Evolutionary conservation across 2,888 invertebrate genomes (phyloP), one percentile per base, ranked within the genome.

Genomic region (Silvanus unidentatus): DNA sequence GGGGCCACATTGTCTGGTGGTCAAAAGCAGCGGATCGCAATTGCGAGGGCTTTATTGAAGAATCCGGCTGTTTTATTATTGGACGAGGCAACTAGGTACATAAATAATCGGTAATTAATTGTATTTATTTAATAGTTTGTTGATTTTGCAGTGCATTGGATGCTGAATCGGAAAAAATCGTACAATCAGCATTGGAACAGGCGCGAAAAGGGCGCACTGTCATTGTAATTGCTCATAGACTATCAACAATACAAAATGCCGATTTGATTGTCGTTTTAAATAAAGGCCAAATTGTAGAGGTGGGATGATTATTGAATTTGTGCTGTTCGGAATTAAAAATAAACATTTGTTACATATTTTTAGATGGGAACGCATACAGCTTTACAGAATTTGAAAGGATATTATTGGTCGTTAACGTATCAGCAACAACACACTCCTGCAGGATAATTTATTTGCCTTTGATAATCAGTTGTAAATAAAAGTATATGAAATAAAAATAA

Each of bases 1-100:
- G 95, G 95, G 1, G 81, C 85, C 42, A 85, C 94, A n/a, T 77
- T 97, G 29, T 93, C 93, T 38, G 96, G 97, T 0, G 97, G 97
- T 0, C 96, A 96, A 71, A 89, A 94, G 55, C 96, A 97, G 67
- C 75, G 97, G 53, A 87, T 97, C 49, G 96, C 96, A 1, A 96
- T 98, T 50, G 97, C 97, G 0, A 74, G 97, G 44, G 97, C 97
- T 0, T 77, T 97, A 34, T 73, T 98, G 1, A 97, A 96, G 70
- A 83, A 92, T 66, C 96, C 97, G 0, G 81, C 86, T 1, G 78
- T 94, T 44, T 75, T 97, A 39, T 84, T 94, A 62, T 70, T 97
- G 45, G 97, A 97, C 69, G 97, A 97, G 74, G 96, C 97, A 10
- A 97, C 97, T 1, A 90, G 90, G 90, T 88, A 64, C 43, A 16